phyloP scores from a whole-genome alignment of 2,797 vertebrate genomes.

The Poeciliopsis infans region DNA sequence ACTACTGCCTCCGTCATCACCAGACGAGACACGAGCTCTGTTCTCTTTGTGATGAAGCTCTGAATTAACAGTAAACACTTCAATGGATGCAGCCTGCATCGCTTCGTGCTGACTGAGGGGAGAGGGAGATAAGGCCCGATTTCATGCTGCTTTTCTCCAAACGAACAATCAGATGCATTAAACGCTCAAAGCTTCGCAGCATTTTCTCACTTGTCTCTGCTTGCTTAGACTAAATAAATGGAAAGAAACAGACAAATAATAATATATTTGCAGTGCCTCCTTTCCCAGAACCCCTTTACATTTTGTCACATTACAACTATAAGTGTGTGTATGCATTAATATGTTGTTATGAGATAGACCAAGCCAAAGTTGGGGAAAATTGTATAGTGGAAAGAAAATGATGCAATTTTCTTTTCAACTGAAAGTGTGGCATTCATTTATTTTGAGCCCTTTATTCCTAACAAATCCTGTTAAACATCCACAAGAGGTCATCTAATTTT shows the following conservation, averaged over 20 bases:
- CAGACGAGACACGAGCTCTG: constrained; percentile 39
- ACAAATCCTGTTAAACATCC: background rate
- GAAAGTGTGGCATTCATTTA: background rate
- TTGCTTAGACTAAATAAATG: constrained; percentile 12
- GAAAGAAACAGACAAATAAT: constrained; percentile 22
- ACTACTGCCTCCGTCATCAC: constrained; percentile 31
- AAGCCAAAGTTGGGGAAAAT: background rate
- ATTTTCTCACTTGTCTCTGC: constrained; percentile 14
- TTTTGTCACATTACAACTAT: background rate
- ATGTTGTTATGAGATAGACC: background rate
- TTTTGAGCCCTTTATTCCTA: background rate
- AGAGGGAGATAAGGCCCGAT: constrained; percentile 32
- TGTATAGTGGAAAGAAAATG: background rate
- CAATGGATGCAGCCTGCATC: constrained; percentile 38
- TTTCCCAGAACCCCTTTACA: background rate
- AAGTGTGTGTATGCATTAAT: background rate
- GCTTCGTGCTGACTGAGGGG: constrained; percentile 38
- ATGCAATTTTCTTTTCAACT: background rate
- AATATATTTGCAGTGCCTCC: background rate
- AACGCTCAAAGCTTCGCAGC: constrained; percentile 43
- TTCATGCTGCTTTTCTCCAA: constrained; percentile 46
- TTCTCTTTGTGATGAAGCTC: constrained; percentile 61
- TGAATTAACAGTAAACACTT: constrained; percentile 63
- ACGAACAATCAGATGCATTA: constrained; percentile 39
- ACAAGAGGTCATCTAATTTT: background rate